A percentile compares a stretch with the other conserved stretches of the same genome.
Conservation (phyloP, 2,888 invertebrate genomes). For the Apodemia duryi region DNA sequence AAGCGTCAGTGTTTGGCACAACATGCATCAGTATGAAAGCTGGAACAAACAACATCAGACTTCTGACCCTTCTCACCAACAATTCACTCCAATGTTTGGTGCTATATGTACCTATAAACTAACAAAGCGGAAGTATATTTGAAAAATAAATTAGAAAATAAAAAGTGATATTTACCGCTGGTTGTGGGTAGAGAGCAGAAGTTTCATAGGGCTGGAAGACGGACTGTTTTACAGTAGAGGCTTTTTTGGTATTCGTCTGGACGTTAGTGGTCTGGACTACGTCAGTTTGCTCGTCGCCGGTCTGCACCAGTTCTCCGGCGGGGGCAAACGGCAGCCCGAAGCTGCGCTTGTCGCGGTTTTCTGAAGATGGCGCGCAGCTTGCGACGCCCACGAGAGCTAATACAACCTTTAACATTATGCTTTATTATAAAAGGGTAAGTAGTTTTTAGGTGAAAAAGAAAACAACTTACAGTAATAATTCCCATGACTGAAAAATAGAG, state of each 20-base stretch:
- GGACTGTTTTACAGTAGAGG: slow-evolving; percentile 28
- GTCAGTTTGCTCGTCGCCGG: background rate
- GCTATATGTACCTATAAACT: too few relatives aligned
- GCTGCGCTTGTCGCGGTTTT: slow-evolving; percentile 34
- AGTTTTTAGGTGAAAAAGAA: too few relatives aligned
- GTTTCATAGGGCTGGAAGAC: slow-evolving; percentile 28
- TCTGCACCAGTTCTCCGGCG: slow-evolving; percentile 18
- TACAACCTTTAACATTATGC: slow-evolving; percentile 26
- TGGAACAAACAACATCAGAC: too few relatives aligned
- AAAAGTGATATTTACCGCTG: slow-evolving; percentile 11
- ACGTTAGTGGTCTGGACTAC: slow-evolving; percentile 19
- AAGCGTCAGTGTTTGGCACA: too few relatives aligned
- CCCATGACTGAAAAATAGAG: too few relatives aligned
- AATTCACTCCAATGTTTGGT: too few relatives aligned
- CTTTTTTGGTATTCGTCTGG: slow-evolving; percentile 23
- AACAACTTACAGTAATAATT: too few relatives aligned
- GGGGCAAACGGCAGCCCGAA: slow-evolving; percentile 26
- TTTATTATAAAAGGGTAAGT: too few relatives aligned
- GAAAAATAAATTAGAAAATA: background rate
- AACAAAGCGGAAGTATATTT: too few relatives aligned
- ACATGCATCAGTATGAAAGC: too few relatives aligned
- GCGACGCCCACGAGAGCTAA: slow-evolving; percentile 29
- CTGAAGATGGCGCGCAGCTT: slow-evolving; percentile 22
- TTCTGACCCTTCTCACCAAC: too few relatives aligned
- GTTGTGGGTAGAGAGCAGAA: slow-evolving; percentile 27